Evolutionary conservation across 2,888 invertebrate species (phyloP), one percentile per base, ranked within the genome.

Genomic region (Disparrhopalites patrizii): DNA sequence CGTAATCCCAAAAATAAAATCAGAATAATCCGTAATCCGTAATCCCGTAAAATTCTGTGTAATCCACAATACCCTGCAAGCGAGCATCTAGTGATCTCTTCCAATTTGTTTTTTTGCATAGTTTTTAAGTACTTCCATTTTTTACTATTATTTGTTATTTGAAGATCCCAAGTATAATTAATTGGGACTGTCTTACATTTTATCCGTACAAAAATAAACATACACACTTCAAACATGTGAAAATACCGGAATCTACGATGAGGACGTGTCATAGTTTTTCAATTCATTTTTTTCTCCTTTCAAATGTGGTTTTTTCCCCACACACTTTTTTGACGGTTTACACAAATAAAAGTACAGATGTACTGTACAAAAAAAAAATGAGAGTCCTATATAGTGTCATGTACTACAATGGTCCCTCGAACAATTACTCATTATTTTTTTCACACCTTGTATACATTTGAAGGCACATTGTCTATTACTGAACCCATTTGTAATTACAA

Each of bases 151-250:
- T n/a, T n/a, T n/a, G n/a, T n/a, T n/a, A n/a, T n/a, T n/a, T n/a
- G n/a, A n/a, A n/a, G n/a, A n/a, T n/a, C 43, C 15, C 43, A 43
- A 43, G 43, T 43, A 18, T n/a, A n/a, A n/a, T n/a, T n/a, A n/a
- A n/a, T n/a, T n/a, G n/a, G n/a, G n/a, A n/a, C n/a, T n/a, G n/a
- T n/a, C n/a, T n/a, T n/a, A n/a, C 5, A 43, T 43, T 5, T 43
- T 20, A 43, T 20, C 43, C 43, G 43, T 43, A 43, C 43, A 43
- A 43, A 43, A 43, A 43, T 43, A 43, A 43, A 43, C 20, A 20
- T 43, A 43, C n/a, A 43, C 15, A 18, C 7, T 10, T 43, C 15
- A 43, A 10, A 43, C 43, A 43, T n/a, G 43, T 20, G 20, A 43
- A 43, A 43, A 43, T 43, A 43, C 4, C 43, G 7, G n/a, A 43